Conservation (phyloP, 2,888 invertebrate genomes). For the Ormyrus thymus region DNA sequence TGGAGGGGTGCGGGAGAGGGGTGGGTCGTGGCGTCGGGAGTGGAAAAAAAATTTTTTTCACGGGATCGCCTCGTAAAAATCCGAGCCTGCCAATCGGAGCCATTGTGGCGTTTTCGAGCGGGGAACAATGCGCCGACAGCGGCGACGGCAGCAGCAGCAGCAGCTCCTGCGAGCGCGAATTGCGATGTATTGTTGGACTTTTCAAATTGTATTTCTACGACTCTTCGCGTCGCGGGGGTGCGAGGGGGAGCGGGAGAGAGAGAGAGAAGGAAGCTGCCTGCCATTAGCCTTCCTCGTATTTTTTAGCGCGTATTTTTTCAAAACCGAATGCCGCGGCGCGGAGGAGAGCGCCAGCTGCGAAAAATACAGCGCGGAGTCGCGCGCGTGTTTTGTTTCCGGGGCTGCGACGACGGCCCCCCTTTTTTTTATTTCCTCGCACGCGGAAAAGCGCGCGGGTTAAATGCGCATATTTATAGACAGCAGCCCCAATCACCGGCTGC, state of each 20-base stretch:
- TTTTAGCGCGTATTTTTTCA: conserved; percentile 38
- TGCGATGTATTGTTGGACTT: conserved; percentile 66
- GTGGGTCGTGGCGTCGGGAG: conserved; percentile 45
- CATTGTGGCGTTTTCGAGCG: conserved; percentile 67
- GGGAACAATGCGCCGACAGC: conserved; percentile 65
- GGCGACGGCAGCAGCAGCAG: conserved; percentile 14
- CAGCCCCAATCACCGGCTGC: conserved; percentile 10
- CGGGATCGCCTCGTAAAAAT: conserved; percentile 69
- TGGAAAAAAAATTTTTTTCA: conserved; percentile 61
- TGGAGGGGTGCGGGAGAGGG: neutral
- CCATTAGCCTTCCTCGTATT: conserved; percentile 32
- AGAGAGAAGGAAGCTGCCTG: conserved; percentile 49
- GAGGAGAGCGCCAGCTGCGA: neutral
- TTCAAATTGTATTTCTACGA: conserved; percentile 66
- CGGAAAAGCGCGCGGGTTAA: conserved; percentile 23
- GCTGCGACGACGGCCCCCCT: neutral
- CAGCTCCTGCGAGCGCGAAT: conserved; percentile 59
- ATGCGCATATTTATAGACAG: conserved; percentile 49
- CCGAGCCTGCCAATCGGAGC: conserved; percentile 70
- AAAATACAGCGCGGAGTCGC: neutral
- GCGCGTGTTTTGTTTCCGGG: conserved; percentile 30
- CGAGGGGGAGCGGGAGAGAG: conserved; percentile 49
- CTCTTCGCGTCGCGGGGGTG: conserved; percentile 49
- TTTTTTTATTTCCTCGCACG: conserved; percentile 31
- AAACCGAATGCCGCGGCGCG: neutral